Conservation (phyloP, 23 tunicate genomes). For the Ciona savignyi region DNA sequence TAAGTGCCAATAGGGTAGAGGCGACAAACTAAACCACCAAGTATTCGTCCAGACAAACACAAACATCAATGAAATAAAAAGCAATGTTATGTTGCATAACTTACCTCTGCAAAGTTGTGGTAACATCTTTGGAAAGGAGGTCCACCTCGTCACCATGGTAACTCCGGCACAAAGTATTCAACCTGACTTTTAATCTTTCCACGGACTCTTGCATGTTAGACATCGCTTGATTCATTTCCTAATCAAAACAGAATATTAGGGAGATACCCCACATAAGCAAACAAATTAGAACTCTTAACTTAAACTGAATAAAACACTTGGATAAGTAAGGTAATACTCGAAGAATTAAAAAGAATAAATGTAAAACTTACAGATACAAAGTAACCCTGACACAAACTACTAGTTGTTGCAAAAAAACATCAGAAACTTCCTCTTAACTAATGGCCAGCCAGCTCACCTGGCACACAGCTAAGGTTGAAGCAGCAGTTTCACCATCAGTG, state of each 20-base stretch:
- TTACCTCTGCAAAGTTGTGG: slow-evolving; percentile 45
- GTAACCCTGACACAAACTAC: neutral
- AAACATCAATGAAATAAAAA: neutral
- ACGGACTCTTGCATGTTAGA: slow-evolving; percentile 41
- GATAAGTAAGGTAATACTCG: too few relatives aligned
- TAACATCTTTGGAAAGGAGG: slow-evolving; percentile 46
- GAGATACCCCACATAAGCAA: too few relatives aligned
- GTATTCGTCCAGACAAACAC: too few relatives aligned
- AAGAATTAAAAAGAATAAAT: too few relatives aligned
- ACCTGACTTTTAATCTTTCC: slow-evolving; percentile 47
- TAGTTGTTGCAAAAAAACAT: slow-evolving; percentile 2
- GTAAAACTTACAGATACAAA: too few relatives aligned
- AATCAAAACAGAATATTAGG: neutral
- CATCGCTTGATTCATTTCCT: slow-evolving; percentile 11
- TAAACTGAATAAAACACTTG: too few relatives aligned
- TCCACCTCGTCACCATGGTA: slow-evolving; percentile 63
- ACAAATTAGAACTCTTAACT: too few relatives aligned
- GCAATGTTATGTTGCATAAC: neutral
- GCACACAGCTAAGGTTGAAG: slow-evolving; percentile 27
- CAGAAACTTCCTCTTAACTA: neutral
- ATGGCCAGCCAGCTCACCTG: slow-evolving; percentile 10
- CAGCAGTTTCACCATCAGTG: slow-evolving; percentile 8
- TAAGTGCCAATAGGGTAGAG: too few relatives aligned
- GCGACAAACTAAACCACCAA: neutral
- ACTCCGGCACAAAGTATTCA: slow-evolving; percentile 66